These are phyloP conservation scores for Conus canariensis DNA, from an alignment of 2,888 invertebrate species.

Conservation along the genomic window DNA sequence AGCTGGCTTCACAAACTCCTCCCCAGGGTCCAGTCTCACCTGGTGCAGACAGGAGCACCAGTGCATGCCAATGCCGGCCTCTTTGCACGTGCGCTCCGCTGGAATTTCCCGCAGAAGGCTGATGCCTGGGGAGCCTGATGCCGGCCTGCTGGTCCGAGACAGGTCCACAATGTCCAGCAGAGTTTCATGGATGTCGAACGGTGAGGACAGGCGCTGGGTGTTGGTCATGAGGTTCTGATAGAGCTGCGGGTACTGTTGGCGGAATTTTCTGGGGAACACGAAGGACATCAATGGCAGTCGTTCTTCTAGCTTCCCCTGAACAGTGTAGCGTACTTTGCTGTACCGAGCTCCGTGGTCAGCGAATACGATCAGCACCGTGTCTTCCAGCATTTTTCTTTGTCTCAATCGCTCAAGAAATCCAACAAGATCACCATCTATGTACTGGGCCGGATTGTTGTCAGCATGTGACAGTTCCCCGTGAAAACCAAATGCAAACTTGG, in stretches of 20 bases:
- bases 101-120: conserved; percentile 70
- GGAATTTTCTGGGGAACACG: conserved; percentile 67
- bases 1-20: conserved; percentile 59
- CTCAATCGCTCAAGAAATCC: conserved; percentile 62
- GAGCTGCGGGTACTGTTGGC: conserved; percentile 57
- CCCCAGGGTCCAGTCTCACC: conserved; percentile 54
- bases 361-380: conserved; percentile 74
- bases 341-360: conserved; percentile 75
- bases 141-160: conserved; percentile 56
- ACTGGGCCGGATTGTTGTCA: conserved; percentile 68
- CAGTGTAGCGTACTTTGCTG: conserved; percentile 65
- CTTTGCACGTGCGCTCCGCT: conserved; percentile 67
- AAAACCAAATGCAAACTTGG: conserved; percentile 37
- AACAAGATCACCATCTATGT: conserved; percentile 69
- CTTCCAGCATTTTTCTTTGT: conserved; percentile 62
- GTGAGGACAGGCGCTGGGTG: conserved; percentile 66
- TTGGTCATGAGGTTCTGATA: conserved; percentile 63
- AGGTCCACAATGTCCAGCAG: conserved; percentile 65
- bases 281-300: conserved; percentile 73
- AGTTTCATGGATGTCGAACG: conserved; percentile 75
- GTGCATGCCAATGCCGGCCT: conserved; percentile 70
- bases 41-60: conserved; percentile 75
- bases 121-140: conserved; percentile 56
- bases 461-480: conserved; percentile 57
- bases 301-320: conserved; percentile 75